Percentiles rank a stretch among this genome's conserved stretches.
Evolutionary conservation across 2,888 invertebrate genomes (phyloP).

Genomic region (Tipula confusa): DNA sequence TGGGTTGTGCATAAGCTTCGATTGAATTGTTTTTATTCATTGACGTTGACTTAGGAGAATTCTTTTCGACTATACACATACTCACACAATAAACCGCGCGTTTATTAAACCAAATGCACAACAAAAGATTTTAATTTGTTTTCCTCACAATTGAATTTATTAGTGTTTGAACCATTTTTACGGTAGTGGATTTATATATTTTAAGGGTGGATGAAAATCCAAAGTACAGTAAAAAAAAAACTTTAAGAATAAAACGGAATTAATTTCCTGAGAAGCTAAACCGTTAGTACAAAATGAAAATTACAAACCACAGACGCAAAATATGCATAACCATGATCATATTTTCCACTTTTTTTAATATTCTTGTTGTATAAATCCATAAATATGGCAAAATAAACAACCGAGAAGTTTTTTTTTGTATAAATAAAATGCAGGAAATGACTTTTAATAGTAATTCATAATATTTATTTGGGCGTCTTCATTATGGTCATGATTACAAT

Average conservation of each 20-base stretch:
- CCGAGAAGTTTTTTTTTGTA: background rate
- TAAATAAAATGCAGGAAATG: constrained; percentile 25
- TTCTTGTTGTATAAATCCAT: background rate
- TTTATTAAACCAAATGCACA: background rate
- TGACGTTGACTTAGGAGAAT: background rate
- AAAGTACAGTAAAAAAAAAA: background rate
- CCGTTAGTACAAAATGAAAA: background rate
- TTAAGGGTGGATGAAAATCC: constrained; percentile 20
- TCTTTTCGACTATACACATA: background rate
- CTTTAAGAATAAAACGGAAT: background rate
- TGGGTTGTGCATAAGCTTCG: background rate
- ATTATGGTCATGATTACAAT: constrained; percentile 20
- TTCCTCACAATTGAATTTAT: constrained; percentile 15
- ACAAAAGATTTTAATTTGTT: constrained; percentile 25
- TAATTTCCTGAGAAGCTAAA: background rate
- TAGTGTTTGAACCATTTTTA: background rate
- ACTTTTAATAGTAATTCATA: constrained; percentile 21
- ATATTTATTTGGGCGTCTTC: constrained; percentile 20
- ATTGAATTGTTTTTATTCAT: constrained; percentile 20
- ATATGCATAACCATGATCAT: constrained; percentile 12
- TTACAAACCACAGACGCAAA: background rate
- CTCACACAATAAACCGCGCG: background rate
- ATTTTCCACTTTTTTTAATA: background rate
- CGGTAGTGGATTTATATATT: background rate
- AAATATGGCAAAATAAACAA: background rate